phyloP scores from a whole-genome alignment of 2,888 invertebrate genomes.

The Mimas tiliae region DNA sequence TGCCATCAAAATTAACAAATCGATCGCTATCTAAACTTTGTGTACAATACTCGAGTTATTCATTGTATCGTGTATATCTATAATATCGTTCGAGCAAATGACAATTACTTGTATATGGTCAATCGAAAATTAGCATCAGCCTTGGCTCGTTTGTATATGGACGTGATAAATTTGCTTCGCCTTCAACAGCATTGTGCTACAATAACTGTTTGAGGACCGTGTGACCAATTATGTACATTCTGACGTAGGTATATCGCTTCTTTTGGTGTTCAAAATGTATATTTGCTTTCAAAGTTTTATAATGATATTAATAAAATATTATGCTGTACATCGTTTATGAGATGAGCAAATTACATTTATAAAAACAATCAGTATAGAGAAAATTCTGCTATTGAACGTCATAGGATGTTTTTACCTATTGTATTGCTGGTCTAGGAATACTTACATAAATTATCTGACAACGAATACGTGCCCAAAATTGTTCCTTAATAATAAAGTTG shows the following conservation, averaged over 20 bases:
- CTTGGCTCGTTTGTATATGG: slow-evolving; percentile 52
- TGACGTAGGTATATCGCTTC: slow-evolving; percentile 5
- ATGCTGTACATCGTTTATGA: not conserved
- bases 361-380: too few species aligned
- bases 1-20: slow-evolving; percentile 37
- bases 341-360: too few species aligned
- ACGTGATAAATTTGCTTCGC: slow-evolving; percentile 53
- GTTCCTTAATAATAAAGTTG: too few species aligned
- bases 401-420: too few species aligned
- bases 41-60: slow-evolving; percentile 51
- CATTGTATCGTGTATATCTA: slow-evolving; percentile 40
- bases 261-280: not conserved
- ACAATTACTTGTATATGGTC: slow-evolving; percentile 34
- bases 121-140: slow-evolving; percentile 40
- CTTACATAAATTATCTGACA: too few species aligned
- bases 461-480: too few species aligned
- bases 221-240: slow-evolving; percentile 38
- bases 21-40: slow-evolving; percentile 2
- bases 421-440: too few species aligned
- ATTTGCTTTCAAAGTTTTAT: not conserved
- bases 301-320: not conserved
- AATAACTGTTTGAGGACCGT: slow-evolving; percentile 38
- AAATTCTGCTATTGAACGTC: too few species aligned
- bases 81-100: not conserved
- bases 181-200: slow-evolving; percentile 45